Base-by-base conservation (phyloP, 64 coral and sea anemone species). In the Dendrophyllia cribrosa region DNA sequence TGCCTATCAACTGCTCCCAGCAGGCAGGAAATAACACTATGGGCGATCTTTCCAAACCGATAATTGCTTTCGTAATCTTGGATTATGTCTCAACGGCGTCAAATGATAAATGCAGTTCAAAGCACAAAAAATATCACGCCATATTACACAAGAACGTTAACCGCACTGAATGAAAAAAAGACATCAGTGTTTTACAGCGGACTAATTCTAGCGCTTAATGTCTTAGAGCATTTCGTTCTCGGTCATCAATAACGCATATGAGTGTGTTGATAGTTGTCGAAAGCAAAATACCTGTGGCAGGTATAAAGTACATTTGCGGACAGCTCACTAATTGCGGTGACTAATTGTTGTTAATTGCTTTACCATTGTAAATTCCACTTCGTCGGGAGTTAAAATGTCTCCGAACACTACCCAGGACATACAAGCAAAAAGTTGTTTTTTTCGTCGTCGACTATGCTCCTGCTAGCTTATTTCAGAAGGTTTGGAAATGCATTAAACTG, bases 291-390 rank as follows among this genome's bases (percentile, higher is more conserved):
- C 80, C 22, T 67, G 63, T 84, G 62, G 47, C 43, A 14, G 61
- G 61, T 65, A 68, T 84, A 84, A 84, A 84, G 19, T 51, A 68
- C 60, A 51, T 84, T 84, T 50, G 80, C 45, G 80, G 78, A 84
- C 80, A 84, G 80, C 61, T 84, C 20, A 20, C 80, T 84, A 84
- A 84, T 84, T 84, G 80, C 80, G 80, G 62, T 84, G 46, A 24
- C 61, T 84, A 67, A 84, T 84, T 84, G 80, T 66, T 84, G 44
- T 67, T 84, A 68, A 84, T 68, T 67, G 62, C 80, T 68, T 66
- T 67, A 14, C 61, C 43, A 14, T 61, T 56, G 45, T 51, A 75
- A 75, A 51, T 50, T 49, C 15, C 46, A 1, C 15, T 75, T 75
- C 3, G 20, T n/a, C 61, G 13, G 19, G 12, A 56, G 7, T 56